Evolutionary conservation across 1,140 invertebrate genomes (phyloP).

Genomic region (Dryas iulia): DNA sequence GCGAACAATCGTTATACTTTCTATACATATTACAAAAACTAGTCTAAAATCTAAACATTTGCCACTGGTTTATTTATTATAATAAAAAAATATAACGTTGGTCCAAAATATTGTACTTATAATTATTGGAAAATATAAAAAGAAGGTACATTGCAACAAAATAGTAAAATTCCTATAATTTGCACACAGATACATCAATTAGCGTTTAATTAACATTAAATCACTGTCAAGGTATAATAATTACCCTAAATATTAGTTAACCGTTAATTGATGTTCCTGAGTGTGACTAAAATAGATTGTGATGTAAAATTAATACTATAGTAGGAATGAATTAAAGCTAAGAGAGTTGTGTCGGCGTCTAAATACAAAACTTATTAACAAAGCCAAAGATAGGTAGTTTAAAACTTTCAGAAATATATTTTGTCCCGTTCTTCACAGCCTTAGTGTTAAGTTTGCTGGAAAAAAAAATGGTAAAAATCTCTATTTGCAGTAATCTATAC

Average conservation of each 20-base stretch:
- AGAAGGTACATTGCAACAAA: background rate
- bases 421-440: slow-evolving; percentile 13
- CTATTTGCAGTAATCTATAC: background rate
- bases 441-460: background rate
- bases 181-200: background rate
- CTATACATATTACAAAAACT: background rate
- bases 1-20: background rate
- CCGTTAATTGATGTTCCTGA: background rate
- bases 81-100: background rate
- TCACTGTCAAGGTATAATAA: background rate
- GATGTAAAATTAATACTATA: slow-evolving; percentile 10
- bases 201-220: background rate
- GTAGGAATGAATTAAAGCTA: slow-evolving; percentile 16
- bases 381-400: background rate
- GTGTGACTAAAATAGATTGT: background rate
- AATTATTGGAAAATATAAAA: background rate
- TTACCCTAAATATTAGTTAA: background rate
- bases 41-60: background rate
- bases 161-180: background rate
- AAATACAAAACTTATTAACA: background rate
- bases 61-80: background rate
- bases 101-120: slow-evolving; percentile 2
- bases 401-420: background rate
- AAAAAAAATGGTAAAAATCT: background rate
- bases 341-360: background rate